Percentiles rank a stretch among this genome's conserved stretches.
Conservation (phyloP, 1,140 invertebrate genomes). For the Diorhabda sublineata region DNA sequence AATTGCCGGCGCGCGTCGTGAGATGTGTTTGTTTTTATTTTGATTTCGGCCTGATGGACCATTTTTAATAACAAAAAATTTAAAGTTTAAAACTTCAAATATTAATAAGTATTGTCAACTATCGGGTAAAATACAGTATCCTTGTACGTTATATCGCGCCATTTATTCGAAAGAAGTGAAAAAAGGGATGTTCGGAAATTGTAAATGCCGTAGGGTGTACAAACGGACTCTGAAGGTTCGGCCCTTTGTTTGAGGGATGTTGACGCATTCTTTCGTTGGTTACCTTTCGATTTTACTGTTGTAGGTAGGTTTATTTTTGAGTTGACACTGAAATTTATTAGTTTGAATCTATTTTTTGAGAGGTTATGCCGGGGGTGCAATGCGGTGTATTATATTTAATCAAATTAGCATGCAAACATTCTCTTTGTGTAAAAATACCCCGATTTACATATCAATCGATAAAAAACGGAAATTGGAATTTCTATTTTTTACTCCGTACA, state of each 20-base stretch:
- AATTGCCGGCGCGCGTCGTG: constrained; percentile 9
- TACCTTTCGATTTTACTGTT: neutral
- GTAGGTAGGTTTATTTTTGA: neutral
- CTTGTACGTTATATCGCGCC: no score
- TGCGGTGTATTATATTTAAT: no score
- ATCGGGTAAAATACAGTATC: neutral
- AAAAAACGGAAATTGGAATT: no score
- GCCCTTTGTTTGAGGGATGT: neutral
- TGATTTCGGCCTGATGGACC: neutral
- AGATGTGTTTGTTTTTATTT: constrained; percentile 16
- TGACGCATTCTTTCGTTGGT: neutral
- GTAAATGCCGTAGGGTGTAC: neutral
- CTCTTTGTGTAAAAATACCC: no score
- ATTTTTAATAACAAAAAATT: neutral
- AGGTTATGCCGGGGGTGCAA: no score
- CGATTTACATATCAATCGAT: no score
- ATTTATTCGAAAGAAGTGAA: no score
- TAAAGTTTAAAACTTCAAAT: no score
- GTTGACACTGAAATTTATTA: no score
- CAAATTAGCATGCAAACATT: no score
- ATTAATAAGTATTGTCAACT: neutral
- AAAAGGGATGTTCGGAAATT: neutral
- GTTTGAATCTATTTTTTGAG: no score
- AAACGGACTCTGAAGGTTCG: neutral
- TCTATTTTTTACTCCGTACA: no score